Percentiles rank a stretch among this genome's conserved stretches.
Evolutionary conservation across 2,888 invertebrate genomes (phyloP).

Genomic region (Dynastes grantii): DNA sequence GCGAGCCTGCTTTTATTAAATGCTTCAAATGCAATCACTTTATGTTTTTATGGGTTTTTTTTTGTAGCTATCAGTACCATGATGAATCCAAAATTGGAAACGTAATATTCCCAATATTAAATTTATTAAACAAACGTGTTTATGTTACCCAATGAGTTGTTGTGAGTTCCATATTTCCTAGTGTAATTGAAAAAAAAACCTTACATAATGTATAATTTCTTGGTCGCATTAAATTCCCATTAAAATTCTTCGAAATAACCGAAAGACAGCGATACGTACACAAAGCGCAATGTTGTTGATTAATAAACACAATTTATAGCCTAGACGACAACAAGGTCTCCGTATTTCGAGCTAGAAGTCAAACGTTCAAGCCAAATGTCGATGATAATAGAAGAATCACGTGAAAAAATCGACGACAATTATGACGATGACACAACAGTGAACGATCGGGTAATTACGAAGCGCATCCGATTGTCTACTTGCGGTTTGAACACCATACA

Average conservation of each 20-base stretch:
- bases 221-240: conserved; percentile 13
- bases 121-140: too few species aligned
- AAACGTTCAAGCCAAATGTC: conserved; percentile 27
- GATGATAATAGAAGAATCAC: conserved; percentile 11
- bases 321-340: conserved; percentile 18
- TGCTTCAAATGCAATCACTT: too few species aligned
- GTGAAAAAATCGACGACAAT: conserved; percentile 25
- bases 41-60: too few species aligned
- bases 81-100: too few species aligned
- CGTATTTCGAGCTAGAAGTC: conserved; percentile 8
- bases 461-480: not conserved
- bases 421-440: not conserved
- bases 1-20: too few species aligned
- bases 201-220: not conserved
- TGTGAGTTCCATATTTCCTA: not conserved
- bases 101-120: too few species aligned
- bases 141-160: too few species aligned
- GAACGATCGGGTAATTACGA: conserved; percentile 13
- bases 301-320: conserved; percentile 9
- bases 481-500: not conserved
- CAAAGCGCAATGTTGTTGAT: conserved; percentile 17
- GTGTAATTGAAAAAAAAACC: not conserved
- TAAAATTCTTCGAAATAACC: conserved; percentile 21
- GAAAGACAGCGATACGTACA: conserved; percentile 1
- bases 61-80: too few species aligned